These are phyloP conservation scores for Sesia bembeciformis DNA, from an alignment of 2,888 invertebrate species.

Conservation along the genomic window DNA sequence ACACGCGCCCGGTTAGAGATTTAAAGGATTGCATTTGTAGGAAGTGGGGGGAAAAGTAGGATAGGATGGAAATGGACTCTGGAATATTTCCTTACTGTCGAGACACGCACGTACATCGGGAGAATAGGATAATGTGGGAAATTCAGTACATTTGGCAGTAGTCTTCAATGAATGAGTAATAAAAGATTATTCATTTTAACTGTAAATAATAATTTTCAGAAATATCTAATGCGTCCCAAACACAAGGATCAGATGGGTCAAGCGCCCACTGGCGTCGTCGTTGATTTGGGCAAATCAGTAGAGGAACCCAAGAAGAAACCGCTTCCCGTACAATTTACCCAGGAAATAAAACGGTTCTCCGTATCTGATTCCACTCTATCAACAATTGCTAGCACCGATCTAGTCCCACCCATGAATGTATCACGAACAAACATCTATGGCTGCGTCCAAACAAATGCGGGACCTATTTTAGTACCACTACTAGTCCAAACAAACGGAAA, in stretches of 20 bases:
- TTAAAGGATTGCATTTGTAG: too few species aligned
- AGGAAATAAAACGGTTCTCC: conserved; percentile 12
- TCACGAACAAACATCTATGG: conserved; percentile 14
- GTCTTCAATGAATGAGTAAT: too few species aligned
- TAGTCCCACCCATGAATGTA: not conserved
- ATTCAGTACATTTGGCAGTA: too few species aligned
- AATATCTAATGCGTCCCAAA: conserved; percentile 13
- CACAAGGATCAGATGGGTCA: not conserved
- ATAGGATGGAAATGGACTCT: too few species aligned
- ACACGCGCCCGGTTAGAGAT: too few species aligned
- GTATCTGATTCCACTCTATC: not conserved
- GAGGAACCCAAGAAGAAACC: conserved; percentile 22
- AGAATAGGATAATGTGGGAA: too few species aligned
- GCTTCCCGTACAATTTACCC: conserved; percentile 37
- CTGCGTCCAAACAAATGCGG: conserved; percentile 30
- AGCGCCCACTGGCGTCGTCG: conserved; percentile 28
- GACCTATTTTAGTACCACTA: conserved; percentile 32
- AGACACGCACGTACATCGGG: too few species aligned
- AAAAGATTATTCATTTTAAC: not conserved
- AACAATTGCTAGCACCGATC: not conserved
- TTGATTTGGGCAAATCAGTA: conserved; percentile 18
- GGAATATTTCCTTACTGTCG: too few species aligned
- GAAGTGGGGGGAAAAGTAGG: too few species aligned
- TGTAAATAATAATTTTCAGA: conserved; percentile 10
- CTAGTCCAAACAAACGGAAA: not conserved